Percentiles rank a stretch among this genome's conserved stretches.
Conservation (phyloP, 2,113 vertebrate species). For the Ammodytes marinus region DNA sequence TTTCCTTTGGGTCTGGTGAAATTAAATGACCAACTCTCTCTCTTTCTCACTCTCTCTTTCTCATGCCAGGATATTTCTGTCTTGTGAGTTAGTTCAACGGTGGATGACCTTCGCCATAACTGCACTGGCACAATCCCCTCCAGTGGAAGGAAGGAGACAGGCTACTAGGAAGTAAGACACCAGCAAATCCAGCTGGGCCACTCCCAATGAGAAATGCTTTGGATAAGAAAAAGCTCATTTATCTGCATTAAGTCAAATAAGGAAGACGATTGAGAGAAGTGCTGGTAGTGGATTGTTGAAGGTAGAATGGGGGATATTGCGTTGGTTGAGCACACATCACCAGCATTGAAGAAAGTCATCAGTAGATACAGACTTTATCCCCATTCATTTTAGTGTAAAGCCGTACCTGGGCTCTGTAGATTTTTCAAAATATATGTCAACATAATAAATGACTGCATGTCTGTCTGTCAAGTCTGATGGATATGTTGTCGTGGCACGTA, state of each 20-base stretch:
- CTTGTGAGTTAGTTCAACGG: neutral
- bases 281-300: conserved; percentile 14
- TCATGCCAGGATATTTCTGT: neutral
- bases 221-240: conserved; percentile 67
- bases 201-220: conserved; percentile 61
- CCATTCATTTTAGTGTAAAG: conserved; percentile 15
- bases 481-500: neutral
- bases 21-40: neutral
- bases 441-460: neutral
- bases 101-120: conserved; percentile 35
- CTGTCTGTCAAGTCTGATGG: neutral
- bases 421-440: conserved; percentile 7
- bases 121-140: conserved; percentile 22
- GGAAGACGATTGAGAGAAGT: conserved; percentile 52
- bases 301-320: conserved; percentile 17
- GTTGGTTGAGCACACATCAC: conserved; percentile 47
- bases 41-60: too few species aligned
- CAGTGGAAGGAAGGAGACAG: conserved; percentile 28
- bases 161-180: conserved; percentile 30
- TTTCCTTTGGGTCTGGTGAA: neutral
- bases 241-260: conserved; percentile 80
- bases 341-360: conserved; percentile 67
- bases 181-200: conserved; percentile 45
- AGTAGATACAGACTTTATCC: conserved; percentile 56
- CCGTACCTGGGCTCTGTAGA: neutral